phyloP scores from a whole-genome alignment of 2,113 vertebrate species.

The Smithornis capensis region DNA sequence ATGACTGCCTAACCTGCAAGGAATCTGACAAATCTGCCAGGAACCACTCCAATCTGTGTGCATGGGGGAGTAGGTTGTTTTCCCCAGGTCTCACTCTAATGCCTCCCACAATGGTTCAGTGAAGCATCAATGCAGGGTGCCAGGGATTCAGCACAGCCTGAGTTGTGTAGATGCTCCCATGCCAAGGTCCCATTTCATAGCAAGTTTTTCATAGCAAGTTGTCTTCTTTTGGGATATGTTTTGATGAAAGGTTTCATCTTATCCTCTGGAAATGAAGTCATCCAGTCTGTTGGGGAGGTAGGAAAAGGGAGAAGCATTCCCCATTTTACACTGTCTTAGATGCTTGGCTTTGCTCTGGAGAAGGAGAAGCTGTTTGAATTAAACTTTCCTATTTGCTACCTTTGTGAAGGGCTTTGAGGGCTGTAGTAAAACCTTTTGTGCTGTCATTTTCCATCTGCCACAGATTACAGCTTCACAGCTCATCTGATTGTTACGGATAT shows the following conservation, averaged over 20 bases:
- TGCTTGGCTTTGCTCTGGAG: not conserved
- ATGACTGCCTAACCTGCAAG: not conserved
- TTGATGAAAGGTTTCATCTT: not conserved
- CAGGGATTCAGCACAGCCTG: not conserved
- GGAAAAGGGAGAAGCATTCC: not conserved
- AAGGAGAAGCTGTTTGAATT: not conserved
- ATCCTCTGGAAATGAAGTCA: not conserved
- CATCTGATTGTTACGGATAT: not conserved
- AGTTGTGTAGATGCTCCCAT: not conserved
- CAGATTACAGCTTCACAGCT: slow-evolving; percentile 17
- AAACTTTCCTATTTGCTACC: not conserved
- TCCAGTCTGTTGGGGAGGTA: not conserved
- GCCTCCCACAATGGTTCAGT: not conserved
- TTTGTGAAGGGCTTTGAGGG: slow-evolving; percentile 2
- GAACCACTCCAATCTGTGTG: not conserved
- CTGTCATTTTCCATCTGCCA: slow-evolving; percentile 55
- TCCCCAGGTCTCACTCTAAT: not conserved
- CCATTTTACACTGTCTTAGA: not conserved
- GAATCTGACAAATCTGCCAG: not conserved
- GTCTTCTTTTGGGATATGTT: not conserved
- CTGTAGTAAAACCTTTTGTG: slow-evolving; percentile 7
- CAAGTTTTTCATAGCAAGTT: not conserved
- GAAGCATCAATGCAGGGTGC: not conserved
- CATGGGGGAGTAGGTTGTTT: not conserved
- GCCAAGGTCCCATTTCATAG: not conserved